A percentile compares a stretch with the other conserved stretches of the same genome.
Evolutionary conservation across 2,113 vertebrate genomes (phyloP).

Genomic region (Mola mola): DNA sequence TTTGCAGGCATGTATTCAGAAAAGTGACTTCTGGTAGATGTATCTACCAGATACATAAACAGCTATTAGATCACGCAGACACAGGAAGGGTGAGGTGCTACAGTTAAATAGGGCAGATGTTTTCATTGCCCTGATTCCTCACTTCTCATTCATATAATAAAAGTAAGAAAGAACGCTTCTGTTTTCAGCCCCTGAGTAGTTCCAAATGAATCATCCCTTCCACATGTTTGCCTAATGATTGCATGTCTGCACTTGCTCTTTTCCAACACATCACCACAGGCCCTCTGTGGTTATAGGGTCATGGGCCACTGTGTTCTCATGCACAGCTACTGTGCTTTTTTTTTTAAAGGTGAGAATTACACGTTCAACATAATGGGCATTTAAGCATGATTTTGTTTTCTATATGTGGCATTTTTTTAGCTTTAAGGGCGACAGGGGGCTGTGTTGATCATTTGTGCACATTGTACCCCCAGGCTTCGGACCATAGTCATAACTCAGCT

Average conservation of each 20-base stretch:
- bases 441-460: conserved; percentile 26
- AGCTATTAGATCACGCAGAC: not conserved
- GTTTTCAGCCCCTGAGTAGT: conserved; percentile 36
- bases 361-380: too few species aligned
- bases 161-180: conserved; percentile 61
- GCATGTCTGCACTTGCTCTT: conserved; percentile 70
- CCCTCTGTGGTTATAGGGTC: conserved; percentile 63
- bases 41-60: not conserved
- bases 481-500: conserved; percentile 51
- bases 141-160: conserved; percentile 26
- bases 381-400: conserved; percentile 29
- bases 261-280: conserved; percentile 69
- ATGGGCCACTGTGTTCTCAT: conserved; percentile 39
- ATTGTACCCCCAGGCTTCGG: conserved; percentile 30
- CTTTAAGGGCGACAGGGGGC: conserved; percentile 2
- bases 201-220: conserved; percentile 77
- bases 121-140: conserved; percentile 21
- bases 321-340: conserved; percentile 25
- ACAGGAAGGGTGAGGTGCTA: conserved; percentile 10
- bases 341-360: conserved; percentile 22
- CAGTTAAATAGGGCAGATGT: conserved; percentile 16
- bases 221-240: conserved; percentile 75
- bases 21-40: too few species aligned
- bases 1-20: too few species aligned
- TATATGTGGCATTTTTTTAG: not conserved